phyloP scores from a whole-genome alignment of 2,113 vertebrate species.

The Strigops habroptila region DNA sequence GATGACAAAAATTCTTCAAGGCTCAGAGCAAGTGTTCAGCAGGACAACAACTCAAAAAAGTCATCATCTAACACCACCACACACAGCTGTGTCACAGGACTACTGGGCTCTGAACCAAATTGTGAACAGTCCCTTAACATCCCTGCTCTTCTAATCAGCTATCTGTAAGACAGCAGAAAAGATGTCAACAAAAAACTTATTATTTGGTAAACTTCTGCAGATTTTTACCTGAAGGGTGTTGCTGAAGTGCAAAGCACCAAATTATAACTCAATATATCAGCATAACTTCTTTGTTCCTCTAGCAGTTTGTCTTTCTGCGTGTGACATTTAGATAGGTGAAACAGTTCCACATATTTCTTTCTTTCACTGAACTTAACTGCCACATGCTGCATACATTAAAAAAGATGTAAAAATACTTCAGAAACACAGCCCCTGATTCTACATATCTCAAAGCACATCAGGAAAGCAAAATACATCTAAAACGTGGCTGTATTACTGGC shows the following conservation, averaged over 20 bases:
- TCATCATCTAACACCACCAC: not conserved
- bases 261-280: not conserved
- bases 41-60: not conserved
- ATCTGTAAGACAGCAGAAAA: not conserved
- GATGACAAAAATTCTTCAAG: not conserved
- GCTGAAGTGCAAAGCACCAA: not conserved
- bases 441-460: conserved; percentile 38
- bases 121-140: not conserved
- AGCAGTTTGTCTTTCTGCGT: not conserved
- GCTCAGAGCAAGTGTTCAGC: not conserved
- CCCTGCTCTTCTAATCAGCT: not conserved
- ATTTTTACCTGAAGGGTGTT: not conserved
- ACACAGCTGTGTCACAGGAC: not conserved
- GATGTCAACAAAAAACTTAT: not conserved
- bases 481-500: conserved; percentile 30
- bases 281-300: not conserved
- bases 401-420: not conserved
- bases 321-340: not conserved
- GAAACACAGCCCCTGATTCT: not conserved
- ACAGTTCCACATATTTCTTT: not conserved
- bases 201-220: not conserved
- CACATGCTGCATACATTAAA: not conserved
- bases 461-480: conserved; percentile 51
- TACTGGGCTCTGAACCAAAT: not conserved
- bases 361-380: not conserved